Conservation (phyloP, 2,113 vertebrate species). For the Pterocles orientalis region DNA sequence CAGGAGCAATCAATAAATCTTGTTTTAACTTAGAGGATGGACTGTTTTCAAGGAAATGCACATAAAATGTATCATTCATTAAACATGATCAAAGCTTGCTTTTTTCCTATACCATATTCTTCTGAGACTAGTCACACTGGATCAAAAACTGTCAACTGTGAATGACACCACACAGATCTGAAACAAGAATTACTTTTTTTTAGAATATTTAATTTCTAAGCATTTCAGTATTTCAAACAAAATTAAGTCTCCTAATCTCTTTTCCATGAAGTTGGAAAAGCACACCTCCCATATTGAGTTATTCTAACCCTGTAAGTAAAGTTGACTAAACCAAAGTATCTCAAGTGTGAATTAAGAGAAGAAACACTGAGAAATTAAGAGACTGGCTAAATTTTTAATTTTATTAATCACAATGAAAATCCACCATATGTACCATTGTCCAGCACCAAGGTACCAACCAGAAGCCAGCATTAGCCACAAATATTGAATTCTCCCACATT, state of each 20-base stretch:
- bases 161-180: background rate
- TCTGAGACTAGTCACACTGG: background rate
- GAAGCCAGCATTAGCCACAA: background rate
- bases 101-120: background rate
- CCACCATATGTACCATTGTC: accelerated
- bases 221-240: background rate
- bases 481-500: accelerated
- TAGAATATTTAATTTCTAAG: background rate
- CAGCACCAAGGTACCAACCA: background rate
- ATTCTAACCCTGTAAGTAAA: background rate
- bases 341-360: background rate
- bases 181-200: background rate
- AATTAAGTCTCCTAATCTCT: background rate
- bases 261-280: background rate
- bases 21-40: background rate
- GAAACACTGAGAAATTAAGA: background rate
- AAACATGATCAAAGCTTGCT: background rate
- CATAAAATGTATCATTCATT: background rate
- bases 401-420: background rate
- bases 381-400: background rate
- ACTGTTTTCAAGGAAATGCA: background rate
- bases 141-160: background rate
- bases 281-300: accelerated
- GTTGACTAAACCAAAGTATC: background rate
- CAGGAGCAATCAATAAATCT: background rate